Evolutionary conservation across 2,797 vertebrate genomes (phyloP).

Genomic region (Anisognathus igniventris): DNA sequence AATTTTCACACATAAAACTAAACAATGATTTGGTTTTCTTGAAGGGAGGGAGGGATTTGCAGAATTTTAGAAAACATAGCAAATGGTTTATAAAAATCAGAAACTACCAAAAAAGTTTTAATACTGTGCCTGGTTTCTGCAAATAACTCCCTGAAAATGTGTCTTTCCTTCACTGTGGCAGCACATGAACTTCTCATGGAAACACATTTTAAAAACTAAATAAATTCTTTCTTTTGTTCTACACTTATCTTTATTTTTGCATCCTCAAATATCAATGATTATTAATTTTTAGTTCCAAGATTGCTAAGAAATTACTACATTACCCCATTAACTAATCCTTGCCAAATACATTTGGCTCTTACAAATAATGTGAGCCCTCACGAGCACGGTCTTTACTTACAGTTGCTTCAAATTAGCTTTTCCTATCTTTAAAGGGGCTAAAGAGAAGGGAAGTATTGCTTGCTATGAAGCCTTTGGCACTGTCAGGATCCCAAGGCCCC

Average conservation of each 20-base stretch:
- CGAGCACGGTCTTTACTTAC: neutral
- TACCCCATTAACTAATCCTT: neutral
- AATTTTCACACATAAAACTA: neutral
- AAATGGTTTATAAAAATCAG: neutral
- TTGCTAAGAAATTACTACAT: neutral
- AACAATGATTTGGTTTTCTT: neutral
- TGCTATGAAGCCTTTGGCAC: neutral
- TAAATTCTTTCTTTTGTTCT: neutral
- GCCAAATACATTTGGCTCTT: neutral
- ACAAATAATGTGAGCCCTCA: neutral
- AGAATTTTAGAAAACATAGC: neutral
- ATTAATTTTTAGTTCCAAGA: neutral
- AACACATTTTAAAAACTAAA: neutral
- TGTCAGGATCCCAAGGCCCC: neutral
- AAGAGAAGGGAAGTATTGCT: neutral
- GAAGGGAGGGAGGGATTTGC: neutral
- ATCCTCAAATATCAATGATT: neutral
- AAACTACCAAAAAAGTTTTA: neutral
- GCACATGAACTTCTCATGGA: neutral
- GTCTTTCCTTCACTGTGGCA: neutral
- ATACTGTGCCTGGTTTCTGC: neutral
- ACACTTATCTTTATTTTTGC: neutral
- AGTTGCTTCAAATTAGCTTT: neutral
- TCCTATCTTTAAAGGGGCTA: neutral
- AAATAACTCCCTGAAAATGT: neutral